These are phyloP conservation scores for Drosophila suboccidentalis DNA, from an alignment of 2,888 invertebrate species.

Conservation along the genomic window DNA sequence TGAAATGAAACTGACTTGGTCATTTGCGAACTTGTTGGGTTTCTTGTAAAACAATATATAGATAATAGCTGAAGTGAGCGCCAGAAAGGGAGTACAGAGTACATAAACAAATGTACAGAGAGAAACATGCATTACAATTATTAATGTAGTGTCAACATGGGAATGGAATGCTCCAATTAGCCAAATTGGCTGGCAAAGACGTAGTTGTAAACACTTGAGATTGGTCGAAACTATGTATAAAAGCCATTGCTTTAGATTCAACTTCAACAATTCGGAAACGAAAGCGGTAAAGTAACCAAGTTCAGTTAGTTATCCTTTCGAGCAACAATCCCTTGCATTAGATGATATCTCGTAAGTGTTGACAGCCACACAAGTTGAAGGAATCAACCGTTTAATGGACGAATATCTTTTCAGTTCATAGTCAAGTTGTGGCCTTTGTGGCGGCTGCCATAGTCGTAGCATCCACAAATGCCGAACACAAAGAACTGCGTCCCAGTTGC, in stretches of 20 bases:
- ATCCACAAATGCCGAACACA: constrained; percentile 23
- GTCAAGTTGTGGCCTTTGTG: constrained; percentile 47
- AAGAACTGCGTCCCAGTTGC: constrained; percentile 35
- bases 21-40: background rate
- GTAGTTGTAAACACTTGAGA: constrained; percentile 33
- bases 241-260: constrained; percentile 31
- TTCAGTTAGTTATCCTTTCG: constrained; percentile 59
- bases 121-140: constrained; percentile 28
- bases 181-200: constrained; percentile 23
- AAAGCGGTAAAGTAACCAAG: constrained; percentile 54
- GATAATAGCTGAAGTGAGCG: background rate
- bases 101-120: background rate
- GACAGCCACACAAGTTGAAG: background rate
- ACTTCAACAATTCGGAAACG: constrained; percentile 23
- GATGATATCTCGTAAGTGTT: constrained; percentile 67
- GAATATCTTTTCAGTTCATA: constrained; percentile 40
- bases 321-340: constrained; percentile 10
- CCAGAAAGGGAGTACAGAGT: background rate
- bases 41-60: constrained; percentile 11
- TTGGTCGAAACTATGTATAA: constrained; percentile 46
- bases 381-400: background rate
- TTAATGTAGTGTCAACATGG: constrained; percentile 23
- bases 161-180: constrained; percentile 31
- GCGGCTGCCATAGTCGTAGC: constrained; percentile 29
- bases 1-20: constrained; percentile 2